Conservation (phyloP, 2,888 invertebrate genomes). For the Dugesia japonica region DNA sequence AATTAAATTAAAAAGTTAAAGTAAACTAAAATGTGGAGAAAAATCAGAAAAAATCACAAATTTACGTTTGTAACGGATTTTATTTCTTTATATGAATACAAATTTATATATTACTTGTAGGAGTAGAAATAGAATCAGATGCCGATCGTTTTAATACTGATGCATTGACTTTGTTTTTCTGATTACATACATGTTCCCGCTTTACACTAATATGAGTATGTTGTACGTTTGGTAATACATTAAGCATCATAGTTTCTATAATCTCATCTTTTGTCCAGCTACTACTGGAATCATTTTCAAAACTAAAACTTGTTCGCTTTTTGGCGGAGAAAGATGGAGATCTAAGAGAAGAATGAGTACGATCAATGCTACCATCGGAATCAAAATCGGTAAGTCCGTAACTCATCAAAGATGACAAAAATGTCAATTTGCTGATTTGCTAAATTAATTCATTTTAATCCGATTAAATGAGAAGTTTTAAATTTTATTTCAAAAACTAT, state of each 20-base stretch:
- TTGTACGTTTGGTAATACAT: neutral
- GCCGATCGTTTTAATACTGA: neutral
- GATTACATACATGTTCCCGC: conserved; percentile 9
- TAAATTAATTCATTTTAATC: too few species aligned
- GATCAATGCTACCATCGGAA: neutral
- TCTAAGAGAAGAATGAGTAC: neutral
- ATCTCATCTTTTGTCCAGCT: conserved; percentile 15
- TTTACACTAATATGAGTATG: neutral
- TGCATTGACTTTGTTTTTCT: neutral
- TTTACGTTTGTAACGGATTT: too few species aligned
- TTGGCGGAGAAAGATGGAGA: neutral
- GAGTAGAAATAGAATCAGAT: neutral
- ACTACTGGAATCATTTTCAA: conserved; percentile 20
- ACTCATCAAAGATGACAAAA: neutral
- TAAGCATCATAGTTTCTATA: neutral
- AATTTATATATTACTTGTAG: neutral
- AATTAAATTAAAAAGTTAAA: too few species aligned
- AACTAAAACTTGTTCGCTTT: neutral
- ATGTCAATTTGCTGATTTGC: conserved; percentile 11
- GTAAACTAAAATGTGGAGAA: too few species aligned
- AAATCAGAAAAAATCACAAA: too few species aligned
- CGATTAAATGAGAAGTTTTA: too few species aligned
- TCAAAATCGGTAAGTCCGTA: neutral
- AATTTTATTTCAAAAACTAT: too few species aligned
- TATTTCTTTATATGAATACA: too few species aligned